Base-by-base conservation (phyloP, 2,797 vertebrate species). In the Mionectes olivaceus region DNA sequence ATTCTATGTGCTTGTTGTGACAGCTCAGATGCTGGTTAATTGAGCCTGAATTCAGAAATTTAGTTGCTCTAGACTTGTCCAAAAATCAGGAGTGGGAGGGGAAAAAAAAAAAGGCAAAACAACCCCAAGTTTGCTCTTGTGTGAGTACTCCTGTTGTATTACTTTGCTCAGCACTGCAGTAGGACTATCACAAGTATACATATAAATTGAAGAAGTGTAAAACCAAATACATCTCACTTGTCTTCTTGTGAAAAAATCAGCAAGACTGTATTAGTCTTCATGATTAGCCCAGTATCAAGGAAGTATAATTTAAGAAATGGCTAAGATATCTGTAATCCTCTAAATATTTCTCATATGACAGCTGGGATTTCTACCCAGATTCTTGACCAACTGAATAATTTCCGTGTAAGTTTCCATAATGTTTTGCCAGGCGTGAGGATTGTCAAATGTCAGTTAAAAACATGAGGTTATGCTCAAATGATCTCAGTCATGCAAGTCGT, bases 401-500 rank as follows among this genome's bases (percentile, higher is more conserved):
- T 79, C 39, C 25, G 13, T 86, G 18, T 22, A 68, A 27, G 53
- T 82, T 87, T 89, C 23, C 11, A 41, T 23, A 14, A 33, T 47
- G 19, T 75, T 92, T 87, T 53, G 33, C 87, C 75, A 55, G 21
- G 61, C 21, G 43, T 47, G 39, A 88, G 33, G 55, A 67, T 41
- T 75, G 69, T 89, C 64, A 91, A 91, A 74, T 75, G 57, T 89
- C 90, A 83, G 35, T 69, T 61, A 33, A 74, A 94, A 84, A 75
- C 64, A 68, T 21, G 65, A 81, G 59, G 18, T 57, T 83, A 37
- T 57, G 21, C 83, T 95, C 57, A 67, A 59, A 44, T 68, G 22
- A 61, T 82, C 64, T 65, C 50, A 73, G 0, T 69, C 61, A 8
- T 8, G 13, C 65, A 55, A 74, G 35, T 52, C 1, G 0, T 49